Evolutionary conservation across 2,797 vertebrate genomes (phyloP), one percentile per base, ranked within the genome.

Genomic region (Gallinago nigripennis): DNA sequence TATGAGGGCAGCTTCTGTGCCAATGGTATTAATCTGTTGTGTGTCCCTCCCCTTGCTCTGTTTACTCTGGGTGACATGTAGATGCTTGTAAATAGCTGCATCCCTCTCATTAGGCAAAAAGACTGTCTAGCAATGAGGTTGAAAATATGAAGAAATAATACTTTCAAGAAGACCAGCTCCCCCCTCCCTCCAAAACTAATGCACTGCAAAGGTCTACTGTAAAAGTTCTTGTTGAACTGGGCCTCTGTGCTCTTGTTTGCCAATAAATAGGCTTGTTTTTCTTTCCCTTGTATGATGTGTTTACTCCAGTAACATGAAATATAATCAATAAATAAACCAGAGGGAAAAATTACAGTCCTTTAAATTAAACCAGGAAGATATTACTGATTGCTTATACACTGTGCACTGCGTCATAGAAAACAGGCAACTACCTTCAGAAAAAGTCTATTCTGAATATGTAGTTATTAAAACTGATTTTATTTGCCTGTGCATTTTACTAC

Each of bases 301-400:
- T 96, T 96, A 89, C 50, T 54, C 92, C 43, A 94, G 80, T 69
- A 76, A 94, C 48, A 78, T 86, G 76, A 76, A 78, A 91, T 90
- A 88, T 88, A 90, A 95, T 96, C 92, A 93, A 95, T 83, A 97
- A 96, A 87, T 82, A 94, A 92, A 92, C 63, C 76, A 94, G 92
- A 94, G 51, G 53, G 83, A 90, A 96, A 85, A 91, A 95, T 94
- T 94, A 84, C 69, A 95, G 89, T 83, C 64, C 78, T 91, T 97
- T 97, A 95, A 96, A 96, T 97, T 92, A 97, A 97, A 92, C 79
- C 53, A 76, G 90, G 66, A 91, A 75, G 75, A 92, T 89, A 86
- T 92, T 91, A 75, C 84, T 86, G 65, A 94, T 95, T 96, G 64
- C 56, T 94, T 81, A 66, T 79, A 51, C 39, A 51, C 79, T 75